phyloP scores from a whole-genome alignment of 1,140 invertebrate species.

The Cotesia chilonis region DNA sequence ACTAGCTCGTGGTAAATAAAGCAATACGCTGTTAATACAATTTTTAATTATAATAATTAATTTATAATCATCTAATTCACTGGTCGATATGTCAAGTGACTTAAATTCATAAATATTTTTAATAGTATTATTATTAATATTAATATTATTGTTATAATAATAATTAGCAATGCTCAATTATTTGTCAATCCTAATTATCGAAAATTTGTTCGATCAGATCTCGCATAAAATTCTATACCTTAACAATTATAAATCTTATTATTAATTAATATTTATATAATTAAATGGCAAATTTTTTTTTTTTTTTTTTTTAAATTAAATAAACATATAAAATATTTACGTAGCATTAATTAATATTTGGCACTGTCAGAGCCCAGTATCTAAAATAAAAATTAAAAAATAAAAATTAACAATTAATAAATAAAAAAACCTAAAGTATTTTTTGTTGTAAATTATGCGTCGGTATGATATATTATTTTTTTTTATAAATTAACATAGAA shows the following conservation, averaged over 20 bases:
- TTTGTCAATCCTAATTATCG: slow-evolving; percentile 1
- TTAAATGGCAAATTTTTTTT: background rate
- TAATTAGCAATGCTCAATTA: slow-evolving; percentile 20
- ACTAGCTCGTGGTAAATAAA: too few species aligned
- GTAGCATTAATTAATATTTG: slow-evolving; percentile 46
- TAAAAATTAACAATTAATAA: slow-evolving; percentile 23
- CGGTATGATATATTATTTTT: background rate
- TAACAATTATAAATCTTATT: slow-evolving; percentile 14
- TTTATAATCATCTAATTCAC: background rate
- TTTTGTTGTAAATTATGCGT: background rate
- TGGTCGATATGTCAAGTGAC: slow-evolving; percentile 35
- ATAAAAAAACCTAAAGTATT: background rate
- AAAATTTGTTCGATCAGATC: slow-evolving; percentile 35
- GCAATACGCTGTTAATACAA: too few species aligned
- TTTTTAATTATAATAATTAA: too few species aligned
- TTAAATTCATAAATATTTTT: slow-evolving; percentile 11
- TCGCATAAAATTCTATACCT: slow-evolving; percentile 26
- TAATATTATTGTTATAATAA: background rate
- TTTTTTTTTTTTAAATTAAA: slow-evolving; percentile 1
- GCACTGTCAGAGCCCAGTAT: slow-evolving; percentile 52
- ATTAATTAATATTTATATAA: slow-evolving; percentile 41
- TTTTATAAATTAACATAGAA: background rate
- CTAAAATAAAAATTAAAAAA: slow-evolving; percentile 40
- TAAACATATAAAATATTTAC: slow-evolving; percentile 33
- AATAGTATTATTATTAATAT: too few species aligned